These are phyloP conservation scores for Drosophila colorata DNA, from an alignment of 2,888 invertebrate species.

Conservation along the genomic window DNA sequence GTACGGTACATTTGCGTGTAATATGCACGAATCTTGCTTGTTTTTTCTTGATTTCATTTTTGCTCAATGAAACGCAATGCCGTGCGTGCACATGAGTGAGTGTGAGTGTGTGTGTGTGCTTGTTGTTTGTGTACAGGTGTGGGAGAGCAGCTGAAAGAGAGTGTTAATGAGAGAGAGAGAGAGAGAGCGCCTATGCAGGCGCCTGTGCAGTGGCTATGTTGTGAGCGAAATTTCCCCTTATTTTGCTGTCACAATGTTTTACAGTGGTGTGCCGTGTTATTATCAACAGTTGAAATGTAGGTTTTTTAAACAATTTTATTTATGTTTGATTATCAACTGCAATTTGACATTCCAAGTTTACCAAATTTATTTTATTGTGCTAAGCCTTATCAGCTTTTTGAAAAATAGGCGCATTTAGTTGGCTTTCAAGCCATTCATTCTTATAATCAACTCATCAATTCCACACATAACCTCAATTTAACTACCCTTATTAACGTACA, in stretches of 20 bases:
- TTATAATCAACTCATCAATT: background rate
- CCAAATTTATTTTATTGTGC: background rate
- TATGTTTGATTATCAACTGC: too few relatives aligned
- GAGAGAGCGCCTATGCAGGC: slow-evolving; percentile 23
- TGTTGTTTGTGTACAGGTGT: slow-evolving; percentile 48
- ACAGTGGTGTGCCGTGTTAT: slow-evolving; percentile 28
- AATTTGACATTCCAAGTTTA: background rate
- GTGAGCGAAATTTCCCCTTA: slow-evolving; percentile 41
- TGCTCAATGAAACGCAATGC: slow-evolving; percentile 65
- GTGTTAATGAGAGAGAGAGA: background rate
- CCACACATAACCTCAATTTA: background rate
- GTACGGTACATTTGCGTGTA: slow-evolving; percentile 31
- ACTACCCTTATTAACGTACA: background rate
- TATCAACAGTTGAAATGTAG: background rate
- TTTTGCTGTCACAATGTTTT: background rate
- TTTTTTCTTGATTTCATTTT: slow-evolving; percentile 49
- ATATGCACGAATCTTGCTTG: slow-evolving; percentile 34
- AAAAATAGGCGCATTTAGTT: too few relatives aligned
- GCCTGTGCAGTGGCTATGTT: slow-evolving; percentile 32
- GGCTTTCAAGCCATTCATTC: background rate
- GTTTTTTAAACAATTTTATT: background rate
- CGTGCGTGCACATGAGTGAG: slow-evolving; percentile 8
- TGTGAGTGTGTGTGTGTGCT: slow-evolving; percentile 5
- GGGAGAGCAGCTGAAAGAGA: slow-evolving; percentile 11
- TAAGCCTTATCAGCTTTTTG: background rate